Base-by-base conservation (phyloP, 2,888 invertebrate species). In the Drosophila niveifrons region DNA sequence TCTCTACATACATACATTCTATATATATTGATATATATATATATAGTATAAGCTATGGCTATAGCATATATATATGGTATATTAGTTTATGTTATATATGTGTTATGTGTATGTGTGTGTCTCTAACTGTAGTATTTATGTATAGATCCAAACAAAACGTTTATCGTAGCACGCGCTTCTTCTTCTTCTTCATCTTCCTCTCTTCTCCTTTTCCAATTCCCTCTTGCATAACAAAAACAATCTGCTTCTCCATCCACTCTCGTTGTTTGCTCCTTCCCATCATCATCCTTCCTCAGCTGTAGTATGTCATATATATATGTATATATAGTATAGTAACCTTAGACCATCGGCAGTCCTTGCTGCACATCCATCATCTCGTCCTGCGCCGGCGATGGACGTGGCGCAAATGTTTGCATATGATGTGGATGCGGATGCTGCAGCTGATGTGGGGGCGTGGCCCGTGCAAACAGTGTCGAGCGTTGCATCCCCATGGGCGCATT, bases 301-400 rank as follows among this genome's bases (percentile, higher is more conserved):
- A 6, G 15, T 41, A 41, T 13, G 39, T 41, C 39, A 41, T 36
- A n/a, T 36, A n/a, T 36, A 13, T 41, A 41, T n/a, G n/a, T n/a
- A 41, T 36, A n/a, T 36, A n/a, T 36, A 13, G n/a, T 41, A 41
- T 75, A 53, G 66, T 75, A 75, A 69, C 61, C 83, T 90, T 91
- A 92, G 84, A 91, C 91, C 82, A 94, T 94, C 80, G 94, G 94
- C 92, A 94, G 92, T 90, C 94, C 94, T 92, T 94, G 94, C 92
- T 94, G 94, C 75, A 94, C 94, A 77, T 95, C 95, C 95, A 95
- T 95, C 92, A 94, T 94, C 93, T 95, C 95, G 85, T 95, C 95
- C 78, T 92, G 92, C 44, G 83, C 83, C 29, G 92, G 91, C 67
- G 93, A 92, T 64, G 93, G 92, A 31, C 92, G 91, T 64, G 92